phyloP scores from a whole-genome alignment of 1,140 invertebrate species.

The Hylyphantes graminicola region DNA sequence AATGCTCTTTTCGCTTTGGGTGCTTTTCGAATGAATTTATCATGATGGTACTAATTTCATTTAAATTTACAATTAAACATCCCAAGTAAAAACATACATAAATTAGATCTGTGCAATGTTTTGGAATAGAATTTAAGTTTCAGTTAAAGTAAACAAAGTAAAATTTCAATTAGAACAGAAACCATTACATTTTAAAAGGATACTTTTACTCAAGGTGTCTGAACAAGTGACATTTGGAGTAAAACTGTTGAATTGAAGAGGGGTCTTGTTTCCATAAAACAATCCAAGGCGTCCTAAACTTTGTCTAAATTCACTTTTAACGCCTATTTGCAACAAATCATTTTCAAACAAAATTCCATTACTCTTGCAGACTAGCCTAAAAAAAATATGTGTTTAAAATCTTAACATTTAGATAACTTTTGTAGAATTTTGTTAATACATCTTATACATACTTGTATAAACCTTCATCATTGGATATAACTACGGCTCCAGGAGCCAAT shows the following conservation, averaged over 20 bases:
- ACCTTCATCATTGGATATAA: slow-evolving; percentile 67
- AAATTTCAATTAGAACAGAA: not conserved
- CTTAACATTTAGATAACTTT: no score
- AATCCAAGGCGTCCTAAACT: slow-evolving; percentile 94
- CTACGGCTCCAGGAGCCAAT: slow-evolving; percentile 61
- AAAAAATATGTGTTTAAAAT: slow-evolving; percentile 7
- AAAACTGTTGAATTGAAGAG: slow-evolving; percentile 73
- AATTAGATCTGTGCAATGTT: no score
- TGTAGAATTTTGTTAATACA: not conserved
- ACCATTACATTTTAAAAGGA: slow-evolving; percentile 57
- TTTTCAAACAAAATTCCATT: slow-evolving; percentile 99
- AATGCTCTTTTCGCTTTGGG: no score
- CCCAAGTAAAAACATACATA: no score
- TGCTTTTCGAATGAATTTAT: no score
- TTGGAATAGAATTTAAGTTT: not conserved
- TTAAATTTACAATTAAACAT: no score
- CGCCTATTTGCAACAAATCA: slow-evolving; percentile 97
- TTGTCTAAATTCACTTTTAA: slow-evolving; percentile 95
- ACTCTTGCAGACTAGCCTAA: slow-evolving; percentile 94
- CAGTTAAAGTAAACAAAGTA: not conserved
- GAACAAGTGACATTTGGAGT: slow-evolving; percentile 78
- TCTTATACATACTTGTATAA: slow-evolving; percentile 78
- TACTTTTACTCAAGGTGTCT: slow-evolving; percentile 76
- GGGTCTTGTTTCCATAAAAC: slow-evolving; percentile 98
- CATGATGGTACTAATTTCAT: no score